Conservation (phyloP, 2,888 invertebrate genomes). For the Brenthis ino region DNA sequence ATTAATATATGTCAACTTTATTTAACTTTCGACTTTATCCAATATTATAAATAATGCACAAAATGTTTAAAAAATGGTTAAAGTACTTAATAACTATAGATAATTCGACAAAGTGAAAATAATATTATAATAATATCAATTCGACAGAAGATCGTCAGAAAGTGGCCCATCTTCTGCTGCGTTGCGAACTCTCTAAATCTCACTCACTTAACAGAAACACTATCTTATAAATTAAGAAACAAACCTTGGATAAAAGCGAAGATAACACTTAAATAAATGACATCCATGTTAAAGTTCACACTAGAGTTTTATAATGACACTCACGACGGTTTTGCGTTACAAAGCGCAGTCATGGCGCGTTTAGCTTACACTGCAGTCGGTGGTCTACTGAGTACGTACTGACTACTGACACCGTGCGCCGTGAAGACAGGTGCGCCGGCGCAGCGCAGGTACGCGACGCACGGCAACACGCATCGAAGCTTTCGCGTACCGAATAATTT, state of each 20-base stretch:
- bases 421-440: constrained; percentile 53
- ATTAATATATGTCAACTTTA: too few relatives aligned
- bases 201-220: constrained; percentile 33
- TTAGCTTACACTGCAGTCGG: constrained; percentile 47
- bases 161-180: constrained; percentile 47
- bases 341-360: constrained; percentile 61
- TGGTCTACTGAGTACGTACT: constrained; percentile 52
- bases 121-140: constrained; percentile 32
- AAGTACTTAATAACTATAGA: not conserved
- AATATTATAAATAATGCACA: not conserved
- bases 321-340: constrained; percentile 56
- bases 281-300: constrained; percentile 68
- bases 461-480: constrained; percentile 50
- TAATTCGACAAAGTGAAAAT: constrained; percentile 38
- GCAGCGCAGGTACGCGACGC: constrained; percentile 42
- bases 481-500: constrained; percentile 72
- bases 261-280: constrained; percentile 56
- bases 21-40: not conserved
- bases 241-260: constrained; percentile 59
- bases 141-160: constrained; percentile 45
- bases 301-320: constrained; percentile 56
- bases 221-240: constrained; percentile 31
- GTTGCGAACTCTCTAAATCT: constrained; percentile 31
- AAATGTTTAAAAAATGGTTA: not conserved
- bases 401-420: constrained; percentile 21